Evolutionary conservation across 1,140 invertebrate genomes (phyloP).

Genomic region (Antheraea mylitta): DNA sequence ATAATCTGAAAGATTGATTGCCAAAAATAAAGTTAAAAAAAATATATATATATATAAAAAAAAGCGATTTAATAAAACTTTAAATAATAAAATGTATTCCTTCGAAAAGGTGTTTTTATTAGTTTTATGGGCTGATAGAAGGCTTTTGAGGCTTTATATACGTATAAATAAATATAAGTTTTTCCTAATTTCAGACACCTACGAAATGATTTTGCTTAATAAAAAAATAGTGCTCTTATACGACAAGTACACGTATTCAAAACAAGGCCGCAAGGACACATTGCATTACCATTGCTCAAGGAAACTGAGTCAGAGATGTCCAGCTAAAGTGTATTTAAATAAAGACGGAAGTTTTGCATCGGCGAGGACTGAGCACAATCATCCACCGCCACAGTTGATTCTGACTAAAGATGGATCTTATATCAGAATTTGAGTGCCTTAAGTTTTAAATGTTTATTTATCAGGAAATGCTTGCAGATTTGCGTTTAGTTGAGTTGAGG

Average conservation of each 20-base stretch:
- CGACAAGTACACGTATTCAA: slow-evolving; percentile 21
- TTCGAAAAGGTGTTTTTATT: too few relatives aligned
- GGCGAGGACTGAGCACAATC: slow-evolving; percentile 21
- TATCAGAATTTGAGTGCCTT: background rate
- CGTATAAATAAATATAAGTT: too few relatives aligned
- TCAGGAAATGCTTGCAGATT: too few relatives aligned
- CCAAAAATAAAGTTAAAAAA: too few relatives aligned
- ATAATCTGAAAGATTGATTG: too few relatives aligned
- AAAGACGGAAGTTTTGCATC: slow-evolving; percentile 9
- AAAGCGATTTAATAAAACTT: too few relatives aligned
- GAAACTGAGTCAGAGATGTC: slow-evolving; percentile 16
- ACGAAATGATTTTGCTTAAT: slow-evolving; percentile 12
- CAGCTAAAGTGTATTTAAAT: slow-evolving; percentile 20
- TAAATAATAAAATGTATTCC: too few relatives aligned
- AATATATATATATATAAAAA: too few relatives aligned
- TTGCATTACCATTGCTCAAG: slow-evolving; percentile 25
- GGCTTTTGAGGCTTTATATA: too few relatives aligned
- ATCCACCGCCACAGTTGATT: slow-evolving; percentile 19
- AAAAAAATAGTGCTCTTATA: slow-evolving; percentile 13
- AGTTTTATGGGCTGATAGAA: too few relatives aligned
- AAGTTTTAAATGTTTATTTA: too few relatives aligned
- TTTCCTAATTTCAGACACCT: background rate
- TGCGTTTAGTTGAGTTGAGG: too few relatives aligned
- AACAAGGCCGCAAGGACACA: background rate
- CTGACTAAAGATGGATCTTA: background rate